Evolutionary conservation across 2,888 invertebrate genomes (phyloP).

Genomic region (Drosophila infuscata): DNA sequence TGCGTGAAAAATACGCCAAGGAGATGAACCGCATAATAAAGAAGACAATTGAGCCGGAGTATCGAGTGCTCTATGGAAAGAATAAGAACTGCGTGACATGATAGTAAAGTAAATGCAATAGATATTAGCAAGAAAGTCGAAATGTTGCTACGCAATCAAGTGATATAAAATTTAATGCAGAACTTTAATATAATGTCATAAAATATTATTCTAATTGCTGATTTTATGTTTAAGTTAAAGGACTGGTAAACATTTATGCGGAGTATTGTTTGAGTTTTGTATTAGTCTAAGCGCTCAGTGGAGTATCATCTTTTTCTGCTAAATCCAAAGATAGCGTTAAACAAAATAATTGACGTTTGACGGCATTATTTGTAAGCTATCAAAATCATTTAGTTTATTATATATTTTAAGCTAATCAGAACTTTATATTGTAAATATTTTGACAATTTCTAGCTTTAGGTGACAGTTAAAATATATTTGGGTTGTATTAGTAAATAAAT

Average conservation of each 20-base stretch:
- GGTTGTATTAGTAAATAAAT: not conserved
- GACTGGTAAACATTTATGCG: not conserved
- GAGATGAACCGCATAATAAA: slow-evolving; percentile 87
- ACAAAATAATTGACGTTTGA: not conserved
- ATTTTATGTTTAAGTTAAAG: not conserved
- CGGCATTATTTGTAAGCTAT: not conserved
- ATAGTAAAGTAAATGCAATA: slow-evolving; percentile 3
- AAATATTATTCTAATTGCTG: not conserved
- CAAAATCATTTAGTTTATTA: not conserved
- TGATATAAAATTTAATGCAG: slow-evolving; percentile 22
- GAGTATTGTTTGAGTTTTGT: not conserved
- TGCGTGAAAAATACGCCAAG: slow-evolving; percentile 86
- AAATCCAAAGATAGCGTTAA: not conserved
- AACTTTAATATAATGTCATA: not conserved
- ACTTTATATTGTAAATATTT: slow-evolving; percentile 23
- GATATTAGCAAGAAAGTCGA: not conserved
- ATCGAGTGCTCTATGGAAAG: slow-evolving; percentile 91
- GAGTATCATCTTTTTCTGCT: not conserved
- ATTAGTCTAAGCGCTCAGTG: not conserved
- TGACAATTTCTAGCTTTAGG: not conserved
- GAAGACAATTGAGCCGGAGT: slow-evolving; percentile 91
- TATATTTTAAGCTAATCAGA: slow-evolving; percentile 29
- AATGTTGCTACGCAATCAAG: slow-evolving; percentile 13
- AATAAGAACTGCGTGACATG: slow-evolving; percentile 87
- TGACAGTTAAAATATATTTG: not conserved